These are phyloP conservation scores for Andrena praecox DNA, from an alignment of 2,888 invertebrate species.

Conservation along the genomic window DNA sequence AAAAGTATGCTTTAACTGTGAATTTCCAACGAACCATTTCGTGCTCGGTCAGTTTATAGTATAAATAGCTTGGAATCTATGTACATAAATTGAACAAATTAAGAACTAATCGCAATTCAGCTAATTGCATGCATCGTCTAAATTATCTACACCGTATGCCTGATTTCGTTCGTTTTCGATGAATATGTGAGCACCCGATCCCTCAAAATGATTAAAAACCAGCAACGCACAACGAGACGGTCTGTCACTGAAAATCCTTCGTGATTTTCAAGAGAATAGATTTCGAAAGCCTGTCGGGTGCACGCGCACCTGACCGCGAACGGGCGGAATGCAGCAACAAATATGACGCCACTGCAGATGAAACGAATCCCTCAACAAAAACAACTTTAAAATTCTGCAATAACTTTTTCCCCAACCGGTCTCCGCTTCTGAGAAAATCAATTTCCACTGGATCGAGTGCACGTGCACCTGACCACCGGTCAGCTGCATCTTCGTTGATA, in stretches of 20 bases:
- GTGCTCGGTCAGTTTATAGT: not conserved
- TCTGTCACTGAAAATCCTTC: not conserved
- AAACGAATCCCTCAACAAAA: too few relatives aligned
- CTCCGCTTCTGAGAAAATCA: too few relatives aligned
- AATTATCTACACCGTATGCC: not conserved
- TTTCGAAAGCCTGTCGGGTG: too few relatives aligned
- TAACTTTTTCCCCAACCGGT: too few relatives aligned
- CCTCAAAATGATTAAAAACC: not conserved
- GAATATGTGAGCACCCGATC: not conserved
- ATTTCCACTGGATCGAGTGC: too few relatives aligned
- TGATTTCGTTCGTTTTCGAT: not conserved
- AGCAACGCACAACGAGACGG: not conserved
- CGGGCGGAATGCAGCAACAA: too few relatives aligned
- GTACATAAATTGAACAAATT: not conserved
- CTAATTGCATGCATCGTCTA: not conserved
- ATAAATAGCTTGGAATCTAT: not conserved
- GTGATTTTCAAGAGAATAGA: too few relatives aligned
- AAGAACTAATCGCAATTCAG: not conserved
- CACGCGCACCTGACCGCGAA: too few relatives aligned
- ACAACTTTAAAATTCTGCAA: too few relatives aligned
- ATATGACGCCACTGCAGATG: too few relatives aligned
- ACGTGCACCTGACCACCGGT: too few relatives aligned
- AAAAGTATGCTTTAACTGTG: not conserved
- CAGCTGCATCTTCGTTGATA: too few relatives aligned
- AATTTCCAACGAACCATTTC: not conserved